Base-by-base conservation (phyloP, 2,888 invertebrate species). In the Thecocarcelia acutangulata region DNA sequence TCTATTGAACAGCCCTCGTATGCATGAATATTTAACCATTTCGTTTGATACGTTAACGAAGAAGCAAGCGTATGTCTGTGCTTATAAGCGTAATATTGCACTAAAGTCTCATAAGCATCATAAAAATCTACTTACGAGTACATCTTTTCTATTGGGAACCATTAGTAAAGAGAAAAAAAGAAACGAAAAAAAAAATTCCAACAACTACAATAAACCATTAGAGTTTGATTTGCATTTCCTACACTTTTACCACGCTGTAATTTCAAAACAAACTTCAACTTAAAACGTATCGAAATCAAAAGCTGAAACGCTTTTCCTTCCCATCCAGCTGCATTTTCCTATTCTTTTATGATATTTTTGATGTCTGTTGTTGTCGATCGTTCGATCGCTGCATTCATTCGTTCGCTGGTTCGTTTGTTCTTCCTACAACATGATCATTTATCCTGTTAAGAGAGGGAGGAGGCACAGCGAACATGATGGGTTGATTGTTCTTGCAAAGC, bases 141-240 rank as follows among this genome's bases (percentile, higher is more conserved):
- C 24, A 24, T 24, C 24, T 2, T 24, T 82, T 75, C 61, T 75
- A 61, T 82, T 59, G 64, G n/a, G 19, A 70, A 44, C 68, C 74
- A 77, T 82, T 78, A 77, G 59, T 40, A 48, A 72, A 74, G 44
- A 17, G 19, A 52, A 61, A 70, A 44, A 69, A 70, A 59, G 19
- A 59, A 2, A 19, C 79, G 70, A 63, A 15, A 64, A 58, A 24
- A 3, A 24, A 24, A n/a, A n/a, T n/a, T n/a, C n/a, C 40, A 80
- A 58, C 15, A 48, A 64, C 86, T 24, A 2, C 24, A 24, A 24
- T 24, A 86, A 86, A 88, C 85, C 86, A 88, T 89, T 87, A 86
- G 87, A 87, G 87, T 88, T 88, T 89, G 88, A 88, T 89, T 89
- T 89, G 89, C 87, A 89, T 88, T 89, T 88, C 89, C 88, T 83